Base-by-base conservation (phyloP, 2,888 invertebrate genomes). In the Tanytarsus gracilentus region DNA sequence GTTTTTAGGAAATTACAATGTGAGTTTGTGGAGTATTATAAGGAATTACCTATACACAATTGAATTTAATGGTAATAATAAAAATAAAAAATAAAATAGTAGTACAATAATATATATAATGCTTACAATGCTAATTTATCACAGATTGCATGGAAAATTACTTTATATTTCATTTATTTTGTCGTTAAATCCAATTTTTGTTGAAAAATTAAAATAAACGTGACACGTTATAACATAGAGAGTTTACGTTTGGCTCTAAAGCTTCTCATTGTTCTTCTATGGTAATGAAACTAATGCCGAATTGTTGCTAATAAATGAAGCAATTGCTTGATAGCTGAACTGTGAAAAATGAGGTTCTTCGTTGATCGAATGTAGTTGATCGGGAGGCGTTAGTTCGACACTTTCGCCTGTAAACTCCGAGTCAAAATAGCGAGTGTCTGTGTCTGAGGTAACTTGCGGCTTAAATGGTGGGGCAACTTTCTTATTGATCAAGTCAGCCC, bases 361-460 rank as follows among this genome's bases (percentile, higher is more conserved):
- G 71, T 82, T 83, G 65, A 84, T 84, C 67, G 82, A 80, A 64
- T 77, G 78, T 39, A 84, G 75, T 30, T 70, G 65, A 71, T 90
- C 92, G 21, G 96, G 96, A 62, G 97, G 98, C 63, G 98, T 97
- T 66, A 98, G 78, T 76, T 95, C 91, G 11, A 98, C 95, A 68
- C 91, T 88, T 77, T 97, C 96, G 63, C 93, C 93, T 4, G 98
- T 99, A 78, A 99, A 99, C 78, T 96, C 95, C 63, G 91, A 87
- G 77, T 98, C 98, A 76, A 99, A 99, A 78, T 99, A 98, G 64
- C 90, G 80, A 64, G 98, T 98, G 77, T 99, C 98, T 51, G 90
- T 97, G 70, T 98, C 98, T 44, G 90, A 91, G 63, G 88, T 86
- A 65, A 99, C 96, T 76, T 86, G 86, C 62, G 92, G 93, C 75